phyloP scores from a whole-genome alignment of 2,113 vertebrate species.

The Theropithecus gelada region DNA sequence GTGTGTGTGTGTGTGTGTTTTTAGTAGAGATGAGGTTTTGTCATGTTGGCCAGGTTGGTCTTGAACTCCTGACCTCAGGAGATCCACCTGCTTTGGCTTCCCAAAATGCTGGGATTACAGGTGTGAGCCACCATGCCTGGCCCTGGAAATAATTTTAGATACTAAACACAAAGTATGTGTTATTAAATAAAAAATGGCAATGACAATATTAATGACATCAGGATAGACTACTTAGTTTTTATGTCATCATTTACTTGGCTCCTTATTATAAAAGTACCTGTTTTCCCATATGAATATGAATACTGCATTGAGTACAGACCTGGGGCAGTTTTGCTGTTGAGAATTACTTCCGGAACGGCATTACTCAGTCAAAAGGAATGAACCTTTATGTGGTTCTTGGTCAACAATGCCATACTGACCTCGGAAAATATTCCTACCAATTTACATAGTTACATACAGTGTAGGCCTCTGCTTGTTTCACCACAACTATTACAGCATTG shows the following conservation, averaged over 20 bases:
- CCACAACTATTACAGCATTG: not conserved
- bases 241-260: not conserved
- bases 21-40: too few species aligned
- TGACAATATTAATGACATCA: too few species aligned
- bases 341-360: not conserved
- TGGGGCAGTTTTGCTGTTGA: not conserved
- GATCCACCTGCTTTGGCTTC: too few species aligned
- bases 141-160: not conserved
- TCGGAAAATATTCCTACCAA: not conserved
- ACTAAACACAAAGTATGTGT: not conserved
- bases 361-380: not conserved
- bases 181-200: not conserved
- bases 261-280: not conserved
- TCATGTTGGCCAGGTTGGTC: too few species aligned
- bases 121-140: too few species aligned
- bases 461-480: fast-evolving
- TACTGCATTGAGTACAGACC: not conserved
- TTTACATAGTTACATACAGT: not conserved
- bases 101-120: too few species aligned
- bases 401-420: not conserved
- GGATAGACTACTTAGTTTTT: not conserved
- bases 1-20: too few species aligned
- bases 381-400: not conserved
- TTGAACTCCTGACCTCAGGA: too few species aligned
- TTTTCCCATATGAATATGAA: not conserved